Evolutionary conservation across 2,113 vertebrate species (phyloP).

Genomic region (Rhegmatorhina hoffmannsi): DNA sequence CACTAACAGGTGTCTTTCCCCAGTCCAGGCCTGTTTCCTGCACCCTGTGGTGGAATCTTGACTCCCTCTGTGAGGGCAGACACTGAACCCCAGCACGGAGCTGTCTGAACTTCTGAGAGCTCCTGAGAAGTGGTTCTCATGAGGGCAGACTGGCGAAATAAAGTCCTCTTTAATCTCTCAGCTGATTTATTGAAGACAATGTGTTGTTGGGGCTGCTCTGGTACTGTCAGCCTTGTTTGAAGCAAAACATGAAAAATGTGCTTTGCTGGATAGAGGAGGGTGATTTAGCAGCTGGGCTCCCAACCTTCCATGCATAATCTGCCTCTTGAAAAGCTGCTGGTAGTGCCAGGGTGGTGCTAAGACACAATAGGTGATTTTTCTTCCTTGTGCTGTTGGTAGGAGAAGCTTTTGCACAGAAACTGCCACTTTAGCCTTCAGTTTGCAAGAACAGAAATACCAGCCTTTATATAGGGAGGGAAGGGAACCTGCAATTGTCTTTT

Average conservation of each 20-base stretch:
- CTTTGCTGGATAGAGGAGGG: not conserved
- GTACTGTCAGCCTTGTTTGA: not conserved
- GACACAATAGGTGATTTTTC: not conserved
- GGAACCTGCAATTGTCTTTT: not conserved
- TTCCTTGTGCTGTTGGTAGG: not conserved
- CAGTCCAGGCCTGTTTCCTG: not conserved
- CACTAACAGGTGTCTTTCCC: not conserved
- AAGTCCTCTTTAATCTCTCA: not conserved
- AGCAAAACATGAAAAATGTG: not conserved
- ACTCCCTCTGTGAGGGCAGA: not conserved
- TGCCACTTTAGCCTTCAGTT: not conserved
- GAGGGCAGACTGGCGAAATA: not conserved
- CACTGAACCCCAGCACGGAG: not conserved
- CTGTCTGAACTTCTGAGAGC: not conserved
- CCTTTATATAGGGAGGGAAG: not conserved
- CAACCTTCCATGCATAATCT: not conserved
- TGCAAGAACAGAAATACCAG: not conserved
- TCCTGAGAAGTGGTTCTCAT: not conserved
- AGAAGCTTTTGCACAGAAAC: not conserved
- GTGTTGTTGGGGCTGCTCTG: not conserved
- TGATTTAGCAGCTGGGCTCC: not conserved
- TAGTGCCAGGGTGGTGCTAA: not conserved
- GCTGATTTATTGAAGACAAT: not conserved
- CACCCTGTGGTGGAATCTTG: not conserved
- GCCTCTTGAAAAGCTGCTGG: slow-evolving; percentile 8